These are phyloP conservation scores for Drosophila albomicans DNA, from an alignment of 1,140 invertebrate species.

Conservation along the genomic window DNA sequence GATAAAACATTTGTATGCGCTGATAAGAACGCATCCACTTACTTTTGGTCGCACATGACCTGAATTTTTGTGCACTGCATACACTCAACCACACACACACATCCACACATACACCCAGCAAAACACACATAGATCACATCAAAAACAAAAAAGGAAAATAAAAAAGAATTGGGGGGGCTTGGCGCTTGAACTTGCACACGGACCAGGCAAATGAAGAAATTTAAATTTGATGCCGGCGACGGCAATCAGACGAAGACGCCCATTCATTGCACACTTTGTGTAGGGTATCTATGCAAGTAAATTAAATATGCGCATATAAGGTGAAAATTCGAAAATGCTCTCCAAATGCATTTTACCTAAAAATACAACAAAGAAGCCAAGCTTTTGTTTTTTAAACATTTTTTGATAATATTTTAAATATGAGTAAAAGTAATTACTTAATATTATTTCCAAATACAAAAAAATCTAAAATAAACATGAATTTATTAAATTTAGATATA, in stretches of 20 bases:
- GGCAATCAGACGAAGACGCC: slow-evolving; percentile 58
- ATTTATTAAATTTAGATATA: no score
- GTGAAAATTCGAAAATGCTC: no score
- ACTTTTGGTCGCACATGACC: slow-evolving; percentile 81
- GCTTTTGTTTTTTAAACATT: no score
- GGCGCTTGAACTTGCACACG: slow-evolving; percentile 63
- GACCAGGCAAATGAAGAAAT: slow-evolving; percentile 76
- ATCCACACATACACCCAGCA: slow-evolving; percentile 1
- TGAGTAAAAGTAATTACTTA: no score
- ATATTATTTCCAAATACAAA: no score
- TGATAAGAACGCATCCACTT: slow-evolving; percentile 82
- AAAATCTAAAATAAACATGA: no score
- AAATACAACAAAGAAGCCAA: no score
- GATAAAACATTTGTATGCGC: slow-evolving; percentile 83
- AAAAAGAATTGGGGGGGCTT: slow-evolving; percentile 56
- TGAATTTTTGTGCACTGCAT: slow-evolving; percentile 63
- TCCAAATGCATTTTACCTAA: no score
- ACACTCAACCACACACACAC: slow-evolving; percentile 10
- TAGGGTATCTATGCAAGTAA: not conserved
- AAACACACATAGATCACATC: slow-evolving; percentile 14
- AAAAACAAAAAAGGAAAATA: slow-evolving; percentile 18
- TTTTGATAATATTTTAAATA: no score
- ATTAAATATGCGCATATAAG: no score
- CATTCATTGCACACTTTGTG: slow-evolving; percentile 11
- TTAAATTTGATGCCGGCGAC: slow-evolving; percentile 70